Evolutionary conservation across 2,797 vertebrate species (phyloP), one percentile per base, ranked within the genome.

Genomic region (Chaenodraco wilsoni): DNA sequence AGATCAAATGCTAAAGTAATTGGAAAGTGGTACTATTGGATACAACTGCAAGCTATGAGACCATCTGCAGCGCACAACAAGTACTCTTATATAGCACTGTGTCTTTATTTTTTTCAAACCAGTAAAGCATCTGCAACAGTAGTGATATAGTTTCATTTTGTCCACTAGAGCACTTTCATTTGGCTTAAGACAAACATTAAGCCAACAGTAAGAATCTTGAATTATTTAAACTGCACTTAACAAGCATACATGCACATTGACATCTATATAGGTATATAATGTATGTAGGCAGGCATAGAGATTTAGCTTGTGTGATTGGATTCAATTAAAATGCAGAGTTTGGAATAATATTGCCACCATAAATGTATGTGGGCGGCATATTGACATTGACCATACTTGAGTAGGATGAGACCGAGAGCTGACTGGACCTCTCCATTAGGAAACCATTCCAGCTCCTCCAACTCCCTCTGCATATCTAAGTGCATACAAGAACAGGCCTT

Each of bases 361-460:
- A 62, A 76, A 72, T 17, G 60, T n/a, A 50, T 46, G 78, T 74
- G 46, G 74, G 72, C 56, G 74, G 67, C 61, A n/a, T 62, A 45
- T 17, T 77, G 64, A 81, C 78, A 62, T 16, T 33, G 62, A 84
- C 68, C 49, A 49, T 55, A 48, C 12, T 76, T 65, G 74, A 83
- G 59, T 72, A 61, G 69, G 74, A 69, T 59, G 76, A 80, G 55
- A 52, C 13, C 9, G 69, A 63, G 45, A 76, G 62, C 57, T 58
- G 57, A 78, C 57, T 77, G 57, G 44, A 58, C 59, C 37, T 33
- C 48, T 79, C 37, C 23, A 69, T 67, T 65, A 70, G 45, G 45
- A 78, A 81, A 74, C 44, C 44, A 68, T 72, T 77, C 62, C 66
- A 82, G 43, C 55, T 75, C 65, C 74, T 78, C 60, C 60, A 69